Conservation (phyloP, 37 sponge, comb jelly and placozoan genomes). For the Trichoplax adhaerens region DNA sequence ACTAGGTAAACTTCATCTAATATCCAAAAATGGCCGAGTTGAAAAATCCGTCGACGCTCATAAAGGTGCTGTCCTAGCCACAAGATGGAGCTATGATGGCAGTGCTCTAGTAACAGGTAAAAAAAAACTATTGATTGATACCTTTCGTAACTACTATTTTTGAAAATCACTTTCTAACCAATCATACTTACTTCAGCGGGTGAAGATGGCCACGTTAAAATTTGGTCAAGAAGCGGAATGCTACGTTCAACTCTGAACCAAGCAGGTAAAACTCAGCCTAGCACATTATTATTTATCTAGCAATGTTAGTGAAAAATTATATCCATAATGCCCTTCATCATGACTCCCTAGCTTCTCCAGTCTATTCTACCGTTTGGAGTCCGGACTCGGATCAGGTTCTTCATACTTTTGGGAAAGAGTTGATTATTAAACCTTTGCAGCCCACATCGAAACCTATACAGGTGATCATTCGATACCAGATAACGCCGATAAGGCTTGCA, state of each 20-base stretch:
- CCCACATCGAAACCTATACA: conserved; percentile 54
- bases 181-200: conserved; percentile 41
- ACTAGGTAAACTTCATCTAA: conserved; percentile 54
- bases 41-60: conserved; percentile 85
- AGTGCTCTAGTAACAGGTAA: conserved; percentile 58
- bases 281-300: conserved; percentile 5
- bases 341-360: conserved; percentile 39
- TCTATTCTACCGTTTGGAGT: conserved; percentile 75
- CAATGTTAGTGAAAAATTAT: neutral
- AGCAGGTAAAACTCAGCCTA: conserved; percentile 14
- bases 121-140: neutral
- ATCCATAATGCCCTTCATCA: conserved; percentile 9
- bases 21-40: conserved; percentile 66
- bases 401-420: conserved; percentile 53
- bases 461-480: conserved; percentile 3
- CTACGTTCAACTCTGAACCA: conserved; percentile 66
- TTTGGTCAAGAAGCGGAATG: conserved; percentile 92
- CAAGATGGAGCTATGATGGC: conserved; percentile 68
- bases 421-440: conserved; percentile 74
- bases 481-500: neutral
- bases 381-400: conserved; percentile 81
- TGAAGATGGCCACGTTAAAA: conserved; percentile 83
- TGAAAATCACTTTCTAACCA: neutral
- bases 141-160: neutral
- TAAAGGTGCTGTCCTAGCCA: conserved; percentile 80